Evolutionary conservation across 2,113 vertebrate genomes (phyloP).

Genomic region (Lagopus leucura): DNA sequence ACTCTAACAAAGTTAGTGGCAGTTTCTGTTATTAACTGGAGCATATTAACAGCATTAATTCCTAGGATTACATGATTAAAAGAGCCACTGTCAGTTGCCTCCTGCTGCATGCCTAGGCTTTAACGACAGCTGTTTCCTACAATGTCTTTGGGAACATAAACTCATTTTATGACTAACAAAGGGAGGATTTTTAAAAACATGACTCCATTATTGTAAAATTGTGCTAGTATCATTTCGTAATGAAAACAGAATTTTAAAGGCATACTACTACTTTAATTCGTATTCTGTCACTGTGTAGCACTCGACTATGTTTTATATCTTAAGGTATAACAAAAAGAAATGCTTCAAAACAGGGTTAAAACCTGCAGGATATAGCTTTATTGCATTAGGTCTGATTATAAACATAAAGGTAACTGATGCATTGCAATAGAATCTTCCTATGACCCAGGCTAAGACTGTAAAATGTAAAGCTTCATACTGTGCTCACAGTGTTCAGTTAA

Average conservation of each 20-base stretch:
- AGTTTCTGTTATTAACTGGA: background rate
- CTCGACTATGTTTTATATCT: background rate
- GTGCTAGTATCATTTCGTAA: background rate
- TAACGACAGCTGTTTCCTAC: background rate
- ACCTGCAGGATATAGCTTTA: constrained; percentile 28
- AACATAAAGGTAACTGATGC: constrained; percentile 58
- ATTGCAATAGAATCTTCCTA: constrained; percentile 34
- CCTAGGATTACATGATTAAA: background rate
- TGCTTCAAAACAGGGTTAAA: constrained; percentile 36
- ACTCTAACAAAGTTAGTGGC: background rate
- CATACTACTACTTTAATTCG: background rate
- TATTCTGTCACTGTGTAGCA: background rate
- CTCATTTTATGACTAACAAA: constrained; percentile 7
- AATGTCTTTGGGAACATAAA: background rate
- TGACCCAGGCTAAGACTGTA: background rate
- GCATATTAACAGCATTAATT: background rate
- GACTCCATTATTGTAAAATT: background rate
- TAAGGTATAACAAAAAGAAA: background rate
- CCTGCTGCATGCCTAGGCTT: background rate
- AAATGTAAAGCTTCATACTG: constrained; percentile 44
- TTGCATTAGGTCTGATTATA: constrained; percentile 64
- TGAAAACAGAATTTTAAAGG: constrained; percentile 15
- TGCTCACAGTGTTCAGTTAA: constrained; percentile 46
- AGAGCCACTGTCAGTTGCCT: background rate
- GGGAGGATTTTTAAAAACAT: background rate